These are phyloP conservation scores for Abramis brama DNA, from an alignment of 2,113 vertebrate species.

Conservation along the genomic window DNA sequence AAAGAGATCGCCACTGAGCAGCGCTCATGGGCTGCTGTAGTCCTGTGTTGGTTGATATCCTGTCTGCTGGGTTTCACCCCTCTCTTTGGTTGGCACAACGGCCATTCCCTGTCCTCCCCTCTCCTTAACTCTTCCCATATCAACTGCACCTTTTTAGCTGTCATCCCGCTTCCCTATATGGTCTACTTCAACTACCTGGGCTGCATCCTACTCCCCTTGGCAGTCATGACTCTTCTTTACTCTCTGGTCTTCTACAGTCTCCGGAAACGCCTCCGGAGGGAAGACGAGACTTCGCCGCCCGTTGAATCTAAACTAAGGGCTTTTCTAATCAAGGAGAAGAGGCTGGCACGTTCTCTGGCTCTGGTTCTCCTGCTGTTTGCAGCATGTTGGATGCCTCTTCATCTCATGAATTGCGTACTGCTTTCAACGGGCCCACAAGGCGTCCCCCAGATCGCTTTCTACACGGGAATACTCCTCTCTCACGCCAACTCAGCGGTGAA, in stretches of 20 bases:
- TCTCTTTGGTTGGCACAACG: slow-evolving; percentile 83
- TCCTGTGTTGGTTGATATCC: slow-evolving; percentile 80
- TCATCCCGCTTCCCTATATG: slow-evolving; percentile 78
- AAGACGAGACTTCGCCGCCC: neutral
- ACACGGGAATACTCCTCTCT: slow-evolving; percentile 79
- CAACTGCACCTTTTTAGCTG: slow-evolving; percentile 69
- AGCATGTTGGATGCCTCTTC: slow-evolving; percentile 85
- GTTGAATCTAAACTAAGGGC: slow-evolving; percentile 63
- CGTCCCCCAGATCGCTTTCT: neutral
- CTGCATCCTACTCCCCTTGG: slow-evolving; percentile 66
- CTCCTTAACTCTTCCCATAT: neutral
- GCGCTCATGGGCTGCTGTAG: slow-evolving; percentile 63
- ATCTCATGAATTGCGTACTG: slow-evolving; percentile 77
- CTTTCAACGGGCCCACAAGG: slow-evolving; percentile 60
- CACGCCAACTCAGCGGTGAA: slow-evolving; percentile 89
- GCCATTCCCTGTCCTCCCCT: neutral
- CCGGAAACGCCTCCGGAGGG: slow-evolving; percentile 51
- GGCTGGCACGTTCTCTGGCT: slow-evolving; percentile 78
- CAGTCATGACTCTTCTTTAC: slow-evolving; percentile 70
- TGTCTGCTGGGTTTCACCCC: slow-evolving; percentile 78
- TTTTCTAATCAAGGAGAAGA: slow-evolving; percentile 83
- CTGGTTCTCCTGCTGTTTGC: slow-evolving; percentile 40
- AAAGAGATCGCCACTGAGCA: slow-evolving; percentile 55
- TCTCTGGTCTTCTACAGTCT: slow-evolving; percentile 66
- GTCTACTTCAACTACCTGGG: slow-evolving; percentile 75